Evolutionary conservation across 2,888 invertebrate genomes (phyloP).

Genomic region (Acheta domesticus): DNA sequence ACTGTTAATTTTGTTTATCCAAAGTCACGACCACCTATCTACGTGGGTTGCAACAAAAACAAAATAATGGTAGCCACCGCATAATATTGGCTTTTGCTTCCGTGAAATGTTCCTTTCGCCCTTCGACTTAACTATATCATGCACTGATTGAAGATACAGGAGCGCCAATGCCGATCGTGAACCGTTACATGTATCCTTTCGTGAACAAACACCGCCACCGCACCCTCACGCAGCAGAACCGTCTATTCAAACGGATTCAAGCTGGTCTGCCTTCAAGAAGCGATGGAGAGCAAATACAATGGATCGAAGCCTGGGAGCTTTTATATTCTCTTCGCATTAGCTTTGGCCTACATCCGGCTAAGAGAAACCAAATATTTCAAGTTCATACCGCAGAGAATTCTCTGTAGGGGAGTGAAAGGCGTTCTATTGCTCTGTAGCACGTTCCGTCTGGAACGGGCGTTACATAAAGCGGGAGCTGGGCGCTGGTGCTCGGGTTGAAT

Average conservation of each 20-base stretch:
- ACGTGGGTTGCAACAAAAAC: no score
- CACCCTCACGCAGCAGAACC: background rate
- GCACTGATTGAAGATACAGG: no score
- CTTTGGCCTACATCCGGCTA: slow-evolving; percentile 7
- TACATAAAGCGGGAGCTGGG: background rate
- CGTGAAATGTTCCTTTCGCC: no score
- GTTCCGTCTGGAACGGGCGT: background rate
- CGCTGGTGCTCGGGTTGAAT: background rate
- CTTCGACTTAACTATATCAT: no score
- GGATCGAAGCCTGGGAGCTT: background rate
- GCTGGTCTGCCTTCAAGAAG: background rate
- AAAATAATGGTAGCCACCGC: no score
- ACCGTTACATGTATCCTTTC: no score
- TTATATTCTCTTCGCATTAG: background rate
- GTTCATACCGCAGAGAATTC: background rate
- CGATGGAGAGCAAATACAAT: background rate
- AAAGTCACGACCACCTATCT: no score
- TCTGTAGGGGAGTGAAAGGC: background rate
- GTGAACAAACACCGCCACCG: no score
- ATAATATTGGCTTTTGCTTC: no score
- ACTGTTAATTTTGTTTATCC: no score
- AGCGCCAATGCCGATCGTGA: no score
- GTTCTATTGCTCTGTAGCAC: background rate
- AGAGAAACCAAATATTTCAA: slow-evolving; percentile 3
- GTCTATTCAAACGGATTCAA: background rate